Evolutionary conservation across 2,888 invertebrate genomes (phyloP).

Genomic region (Sicus ferrugineus): DNA sequence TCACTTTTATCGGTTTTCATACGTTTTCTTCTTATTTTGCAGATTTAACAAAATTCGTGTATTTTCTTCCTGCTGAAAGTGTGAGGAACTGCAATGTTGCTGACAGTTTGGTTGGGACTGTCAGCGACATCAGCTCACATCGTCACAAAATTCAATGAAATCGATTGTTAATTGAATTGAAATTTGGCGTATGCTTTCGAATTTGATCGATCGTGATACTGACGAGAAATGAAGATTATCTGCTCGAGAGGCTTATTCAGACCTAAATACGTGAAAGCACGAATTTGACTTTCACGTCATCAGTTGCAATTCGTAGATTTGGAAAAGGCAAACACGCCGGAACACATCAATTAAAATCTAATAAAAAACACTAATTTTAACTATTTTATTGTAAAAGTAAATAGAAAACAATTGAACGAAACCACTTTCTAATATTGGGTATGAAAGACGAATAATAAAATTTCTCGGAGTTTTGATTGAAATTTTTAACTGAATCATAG

Average conservation of each 20-base stretch:
- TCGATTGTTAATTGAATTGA: not conserved
- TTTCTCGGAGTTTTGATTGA: no score
- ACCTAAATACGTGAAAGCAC: not conserved
- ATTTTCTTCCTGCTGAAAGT: not conserved
- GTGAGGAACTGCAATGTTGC: not conserved
- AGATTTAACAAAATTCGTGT: not conserved
- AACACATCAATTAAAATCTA: not conserved
- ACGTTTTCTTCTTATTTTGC: not conserved
- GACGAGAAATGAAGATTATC: constrained; percentile 6
- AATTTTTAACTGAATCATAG: no score
- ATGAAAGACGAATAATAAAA: no score
- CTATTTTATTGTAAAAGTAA: no score
- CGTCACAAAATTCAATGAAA: not conserved
- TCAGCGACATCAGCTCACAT: not conserved
- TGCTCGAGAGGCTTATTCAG: not conserved
- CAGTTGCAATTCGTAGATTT: not conserved
- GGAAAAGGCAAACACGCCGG: no score
- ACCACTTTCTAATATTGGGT: no score
- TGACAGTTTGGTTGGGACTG: not conserved
- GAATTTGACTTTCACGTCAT: constrained; percentile 11
- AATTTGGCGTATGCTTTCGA: not conserved
- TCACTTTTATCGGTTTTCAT: not conserved
- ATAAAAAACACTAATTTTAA: not conserved
- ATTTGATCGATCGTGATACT: constrained; percentile 2
- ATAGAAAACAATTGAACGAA: not conserved